Evolutionary conservation across 2,797 vertebrate genomes (phyloP), one percentile per base, ranked within the genome.

Genomic region (Dipus sagitta): DNA sequence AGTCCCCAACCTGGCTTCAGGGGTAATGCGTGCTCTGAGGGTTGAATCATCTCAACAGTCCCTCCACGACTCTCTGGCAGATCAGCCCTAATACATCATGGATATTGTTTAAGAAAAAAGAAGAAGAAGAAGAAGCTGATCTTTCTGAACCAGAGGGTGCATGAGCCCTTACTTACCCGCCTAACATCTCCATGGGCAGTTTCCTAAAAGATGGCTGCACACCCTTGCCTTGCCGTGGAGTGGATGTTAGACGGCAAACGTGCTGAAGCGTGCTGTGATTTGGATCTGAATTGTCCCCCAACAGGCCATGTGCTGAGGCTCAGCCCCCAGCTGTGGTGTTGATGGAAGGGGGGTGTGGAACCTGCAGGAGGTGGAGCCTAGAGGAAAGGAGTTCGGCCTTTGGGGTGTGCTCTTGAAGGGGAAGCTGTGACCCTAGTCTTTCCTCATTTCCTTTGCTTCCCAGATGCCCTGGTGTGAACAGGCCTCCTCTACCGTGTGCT

Each of bases 201-300:
- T 65, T 76, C 84, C 47, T 65, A 9, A 82, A 70, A 64, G 15
- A 10, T 0, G 15, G 42, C n/a, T 0, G 12, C 20, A 0, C 0
- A 32, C 24, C 52, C 77, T 52, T 14, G 38, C 38, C 38, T 38
- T 38, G n/a, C 4, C 30, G 74, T 13, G 4, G 4, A 2, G 4
- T 1, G 60, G 91, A 54, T 32, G 9, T 64, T 47, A 68, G 52
- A 18, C 1, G 32, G 34, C 17, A 14, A 42, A 78, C 75, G 38
- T 13, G 8, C 0, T 1, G 18, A 79, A 67, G 26, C 13, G 5
- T 47, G n/a, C 64, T 75, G 15, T 30, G 32, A 58, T n/a, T 52
- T 74, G 54, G 84, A 80, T 58, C 26, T 42, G n/a, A 23, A 58
- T 38, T 14, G 68, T 52, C 38, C 38, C 21, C 58, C 60, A 58